Conservation (phyloP, 2,888 invertebrate species). For the Polyommatus icarus region DNA sequence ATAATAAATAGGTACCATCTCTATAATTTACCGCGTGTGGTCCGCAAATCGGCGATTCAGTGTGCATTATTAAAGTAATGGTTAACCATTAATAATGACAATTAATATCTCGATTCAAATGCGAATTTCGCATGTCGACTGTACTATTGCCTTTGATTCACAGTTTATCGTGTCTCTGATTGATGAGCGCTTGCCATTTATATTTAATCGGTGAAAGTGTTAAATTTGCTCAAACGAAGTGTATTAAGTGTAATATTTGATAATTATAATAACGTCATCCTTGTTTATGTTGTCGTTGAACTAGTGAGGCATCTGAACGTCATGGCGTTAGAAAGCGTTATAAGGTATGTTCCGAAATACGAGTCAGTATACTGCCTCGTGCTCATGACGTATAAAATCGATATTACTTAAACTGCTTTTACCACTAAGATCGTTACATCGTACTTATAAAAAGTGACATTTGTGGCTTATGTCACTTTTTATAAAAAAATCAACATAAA, state of each 20-base stretch:
- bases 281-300: background rate
- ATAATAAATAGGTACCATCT: background rate
- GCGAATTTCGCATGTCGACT: slow-evolving; percentile 29
- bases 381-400: background rate
- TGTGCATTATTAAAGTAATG: slow-evolving; percentile 12
- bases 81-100: slow-evolving; percentile 2
- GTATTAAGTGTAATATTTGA: background rate
- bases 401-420: too few relatives aligned
- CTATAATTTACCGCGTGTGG: slow-evolving; percentile 9
- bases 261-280: background rate
- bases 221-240: slow-evolving; percentile 39
- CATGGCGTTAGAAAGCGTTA: background rate
- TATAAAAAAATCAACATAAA: too few relatives aligned
- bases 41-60: background rate
- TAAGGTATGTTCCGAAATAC: background rate
- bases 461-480: too few relatives aligned
- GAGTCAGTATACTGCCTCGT: background rate
- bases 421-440: too few relatives aligned
- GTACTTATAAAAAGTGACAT: too few relatives aligned
- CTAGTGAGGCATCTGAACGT: background rate
- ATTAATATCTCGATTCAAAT: slow-evolving; percentile 25
- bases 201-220: slow-evolving; percentile 50
- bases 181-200: slow-evolving; percentile 48
- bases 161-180: slow-evolving; percentile 45
- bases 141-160: slow-evolving; percentile 25